Evolutionary conservation across 2,888 invertebrate genomes (phyloP).

Genomic region (Cremastobaeus sp.): DNA sequence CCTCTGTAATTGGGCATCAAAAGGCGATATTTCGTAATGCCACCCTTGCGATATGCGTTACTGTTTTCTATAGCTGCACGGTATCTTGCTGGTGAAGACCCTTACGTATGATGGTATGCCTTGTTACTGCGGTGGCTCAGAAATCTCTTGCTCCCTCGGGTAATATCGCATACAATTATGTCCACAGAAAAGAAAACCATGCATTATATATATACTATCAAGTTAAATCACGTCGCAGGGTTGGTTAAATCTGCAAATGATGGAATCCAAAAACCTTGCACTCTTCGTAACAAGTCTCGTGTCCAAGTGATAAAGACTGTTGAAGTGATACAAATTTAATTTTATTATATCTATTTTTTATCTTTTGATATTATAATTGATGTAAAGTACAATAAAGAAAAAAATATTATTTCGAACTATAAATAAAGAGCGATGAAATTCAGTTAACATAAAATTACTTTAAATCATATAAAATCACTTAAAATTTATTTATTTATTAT

Average conservation of each 20-base stretch:
- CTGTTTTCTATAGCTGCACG: conserved; percentile 30
- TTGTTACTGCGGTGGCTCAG: conserved; percentile 74
- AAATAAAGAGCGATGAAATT: no score
- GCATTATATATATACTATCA: conserved; percentile 72
- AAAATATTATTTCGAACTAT: no score
- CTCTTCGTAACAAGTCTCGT: conserved; percentile 34
- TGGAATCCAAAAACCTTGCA: conserved; percentile 56
- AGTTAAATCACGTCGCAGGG: conserved; percentile 74
- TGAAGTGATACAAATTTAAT: no score
- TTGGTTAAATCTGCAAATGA: conserved; percentile 77
- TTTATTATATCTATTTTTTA: no score
- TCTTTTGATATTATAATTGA: no score
- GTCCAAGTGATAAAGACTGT: conserved; percentile 35
- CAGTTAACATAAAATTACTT: no score
- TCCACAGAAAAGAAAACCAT: conserved; percentile 72
- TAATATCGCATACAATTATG: conserved; percentile 78
- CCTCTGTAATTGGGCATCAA: conserved; percentile 74
- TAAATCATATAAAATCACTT: no score
- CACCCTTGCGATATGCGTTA: conserved; percentile 40
- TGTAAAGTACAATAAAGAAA: no score
- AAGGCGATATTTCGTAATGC: conserved; percentile 69
- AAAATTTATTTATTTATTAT: no score
- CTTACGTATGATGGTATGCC: conserved; percentile 72
- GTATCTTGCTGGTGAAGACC: conserved; percentile 31
- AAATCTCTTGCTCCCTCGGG: conserved; percentile 72